Conservation (phyloP, 2,888 invertebrate species). For the Orchesella flavescens region DNA sequence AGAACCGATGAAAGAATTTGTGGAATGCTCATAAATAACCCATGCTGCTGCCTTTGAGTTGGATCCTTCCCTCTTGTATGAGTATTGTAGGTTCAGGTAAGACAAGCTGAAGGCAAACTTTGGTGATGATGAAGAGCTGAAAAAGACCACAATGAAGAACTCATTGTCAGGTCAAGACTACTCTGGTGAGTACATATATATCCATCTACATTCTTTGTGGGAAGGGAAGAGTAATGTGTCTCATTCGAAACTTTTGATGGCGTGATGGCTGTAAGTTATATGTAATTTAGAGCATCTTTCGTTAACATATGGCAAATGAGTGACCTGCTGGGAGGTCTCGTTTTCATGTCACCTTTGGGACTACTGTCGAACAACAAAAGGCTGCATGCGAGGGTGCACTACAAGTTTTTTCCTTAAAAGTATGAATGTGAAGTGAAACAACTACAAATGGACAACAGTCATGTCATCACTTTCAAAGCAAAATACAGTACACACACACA, state of each 20-base stretch:
- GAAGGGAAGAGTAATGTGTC: background rate
- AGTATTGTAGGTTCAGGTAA: background rate
- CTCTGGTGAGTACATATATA: background rate
- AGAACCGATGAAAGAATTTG: slow-evolving; percentile 20
- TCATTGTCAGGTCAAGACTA: slow-evolving; percentile 12
- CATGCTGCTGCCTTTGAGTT: background rate
- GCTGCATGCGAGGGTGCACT: background rate
- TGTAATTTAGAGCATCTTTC: background rate
- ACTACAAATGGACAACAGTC: slow-evolving; percentile 33
- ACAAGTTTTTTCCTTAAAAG: background rate
- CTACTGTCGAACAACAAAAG: background rate
- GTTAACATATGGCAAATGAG: slow-evolving; percentile 52
- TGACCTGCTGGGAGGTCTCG: slow-evolving; percentile 41
- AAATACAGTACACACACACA: background rate
- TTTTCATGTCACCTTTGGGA: slow-evolving; percentile 43
- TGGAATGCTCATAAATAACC: slow-evolving; percentile 54
- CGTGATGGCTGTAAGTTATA: background rate
- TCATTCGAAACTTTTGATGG: background rate
- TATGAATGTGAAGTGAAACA: background rate
- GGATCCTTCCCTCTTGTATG: background rate
- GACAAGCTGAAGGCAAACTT: background rate
- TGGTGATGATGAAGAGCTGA: background rate
- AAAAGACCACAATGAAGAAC: slow-evolving; percentile 25
- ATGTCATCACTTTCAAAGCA: slow-evolving; percentile 24
- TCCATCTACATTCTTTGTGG: background rate